A percentile compares a stretch with the other conserved stretches of the same genome.
Evolutionary conservation across 2,888 invertebrate species (phyloP).

Genomic region (Hyppa rectilinea): DNA sequence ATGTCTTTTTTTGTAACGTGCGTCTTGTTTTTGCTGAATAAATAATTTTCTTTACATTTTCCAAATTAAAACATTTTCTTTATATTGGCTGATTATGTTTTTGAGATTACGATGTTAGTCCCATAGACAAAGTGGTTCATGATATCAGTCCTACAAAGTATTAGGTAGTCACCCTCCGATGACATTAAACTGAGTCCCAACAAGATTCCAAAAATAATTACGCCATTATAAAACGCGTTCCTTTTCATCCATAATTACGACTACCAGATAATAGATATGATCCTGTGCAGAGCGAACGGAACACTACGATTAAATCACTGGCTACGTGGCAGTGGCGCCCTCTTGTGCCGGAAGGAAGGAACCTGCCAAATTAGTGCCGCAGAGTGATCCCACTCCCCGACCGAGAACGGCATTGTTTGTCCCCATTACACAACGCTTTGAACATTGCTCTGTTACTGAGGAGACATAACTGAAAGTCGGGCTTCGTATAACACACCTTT

Average conservation of each 20-base stretch:
- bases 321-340: slow-evolving; percentile 57
- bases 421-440: slow-evolving; percentile 82
- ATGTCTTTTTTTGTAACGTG: not conserved
- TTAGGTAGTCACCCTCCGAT: not conserved
- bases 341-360: slow-evolving; percentile 86
- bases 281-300: slow-evolving; percentile 63
- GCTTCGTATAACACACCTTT: slow-evolving; percentile 6
- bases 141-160: not conserved
- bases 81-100: too few relatives aligned
- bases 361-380: slow-evolving; percentile 85
- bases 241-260: slow-evolving; percentile 45
- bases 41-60: too few relatives aligned
- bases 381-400: slow-evolving; percentile 69
- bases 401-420: slow-evolving; percentile 84
- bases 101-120: too few relatives aligned
- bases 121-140: too few relatives aligned
- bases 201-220: slow-evolving; percentile 37
- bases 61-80: not conserved
- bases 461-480: slow-evolving; percentile 66
- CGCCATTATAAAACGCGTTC: slow-evolving; percentile 35
- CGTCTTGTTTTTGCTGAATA: not conserved
- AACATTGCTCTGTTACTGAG: slow-evolving; percentile 68
- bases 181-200: slow-evolving; percentile 2
- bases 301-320: slow-evolving; percentile 72
- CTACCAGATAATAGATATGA: slow-evolving; percentile 53